phyloP scores from a whole-genome alignment of 2,113 vertebrate species.

The Ceratotherium simum region DNA sequence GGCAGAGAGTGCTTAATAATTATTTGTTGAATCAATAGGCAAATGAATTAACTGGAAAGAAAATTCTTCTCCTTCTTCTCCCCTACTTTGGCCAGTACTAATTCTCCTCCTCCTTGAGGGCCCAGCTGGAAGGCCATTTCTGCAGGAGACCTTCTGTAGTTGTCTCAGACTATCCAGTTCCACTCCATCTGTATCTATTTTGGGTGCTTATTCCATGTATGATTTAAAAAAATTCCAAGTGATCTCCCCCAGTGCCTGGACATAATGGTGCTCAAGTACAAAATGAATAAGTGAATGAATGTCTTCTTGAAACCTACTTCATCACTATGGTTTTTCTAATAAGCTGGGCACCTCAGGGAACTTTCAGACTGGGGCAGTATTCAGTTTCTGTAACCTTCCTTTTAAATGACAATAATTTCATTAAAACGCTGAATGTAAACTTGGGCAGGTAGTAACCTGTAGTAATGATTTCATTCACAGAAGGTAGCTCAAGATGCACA shows the following conservation, averaged over 20 bases:
- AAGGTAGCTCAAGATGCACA: background rate
- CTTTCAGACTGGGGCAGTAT: background rate
- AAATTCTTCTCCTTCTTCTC: background rate
- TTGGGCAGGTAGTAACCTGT: background rate
- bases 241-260: background rate
- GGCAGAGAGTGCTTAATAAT: background rate
- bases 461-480: background rate
- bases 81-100: rapidly evolving
- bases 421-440: slow-evolving; percentile 3
- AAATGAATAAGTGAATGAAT: background rate
- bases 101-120: background rate
- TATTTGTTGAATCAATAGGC: background rate
- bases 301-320: background rate
- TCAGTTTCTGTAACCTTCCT: background rate
- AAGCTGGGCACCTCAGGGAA: slow-evolving; percentile 33
- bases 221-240: background rate
- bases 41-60: background rate
- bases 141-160: rapidly evolving
- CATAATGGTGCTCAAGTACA: rapidly evolving
- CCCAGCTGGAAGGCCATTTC: background rate
- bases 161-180: background rate
- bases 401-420: slow-evolving; percentile 49
- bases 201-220: background rate
- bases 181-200: background rate
- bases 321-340: background rate